Percentiles rank a stretch among this genome's conserved stretches.
Conservation (phyloP, 2,113 vertebrate species). For the Porphyrio hochstetteri region DNA sequence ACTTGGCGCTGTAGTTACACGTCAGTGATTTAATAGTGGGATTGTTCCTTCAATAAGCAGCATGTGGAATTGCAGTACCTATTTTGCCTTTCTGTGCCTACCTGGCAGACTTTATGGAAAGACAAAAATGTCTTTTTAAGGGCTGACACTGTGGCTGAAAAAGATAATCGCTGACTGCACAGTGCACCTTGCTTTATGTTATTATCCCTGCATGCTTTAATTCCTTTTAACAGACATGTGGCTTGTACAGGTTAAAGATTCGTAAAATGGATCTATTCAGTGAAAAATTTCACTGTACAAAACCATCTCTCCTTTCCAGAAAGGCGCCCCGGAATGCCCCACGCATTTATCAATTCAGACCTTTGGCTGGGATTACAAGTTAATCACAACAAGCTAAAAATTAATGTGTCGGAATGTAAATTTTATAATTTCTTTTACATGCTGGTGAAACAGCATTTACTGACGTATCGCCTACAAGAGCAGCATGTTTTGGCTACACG, state of each 20-base stretch:
- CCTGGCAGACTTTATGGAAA: background rate
- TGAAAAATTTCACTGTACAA: slow-evolving; percentile 1
- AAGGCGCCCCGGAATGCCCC: background rate
- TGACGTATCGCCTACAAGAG: background rate
- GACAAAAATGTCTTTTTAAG: background rate
- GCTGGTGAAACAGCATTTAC: background rate
- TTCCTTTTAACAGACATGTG: background rate
- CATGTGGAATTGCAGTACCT: background rate
- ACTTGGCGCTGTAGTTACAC: background rate
- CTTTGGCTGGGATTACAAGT: background rate
- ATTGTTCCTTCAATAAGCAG: slow-evolving; percentile 21
- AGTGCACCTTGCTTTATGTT: background rate
- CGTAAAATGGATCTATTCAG: background rate
- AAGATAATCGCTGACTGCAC: background rate
- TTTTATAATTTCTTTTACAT: background rate
- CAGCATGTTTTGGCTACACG: background rate
- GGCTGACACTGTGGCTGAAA: background rate
- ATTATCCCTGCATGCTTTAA: background rate
- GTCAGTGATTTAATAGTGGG: background rate
- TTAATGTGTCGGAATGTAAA: background rate
- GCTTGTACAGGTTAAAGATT: background rate
- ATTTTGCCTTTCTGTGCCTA: background rate
- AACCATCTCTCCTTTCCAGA: slow-evolving; percentile 2
- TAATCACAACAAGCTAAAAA: background rate
- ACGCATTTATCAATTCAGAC: background rate